Conservation (phyloP, 2,113 vertebrate genomes). For the Alces alces region DNA sequence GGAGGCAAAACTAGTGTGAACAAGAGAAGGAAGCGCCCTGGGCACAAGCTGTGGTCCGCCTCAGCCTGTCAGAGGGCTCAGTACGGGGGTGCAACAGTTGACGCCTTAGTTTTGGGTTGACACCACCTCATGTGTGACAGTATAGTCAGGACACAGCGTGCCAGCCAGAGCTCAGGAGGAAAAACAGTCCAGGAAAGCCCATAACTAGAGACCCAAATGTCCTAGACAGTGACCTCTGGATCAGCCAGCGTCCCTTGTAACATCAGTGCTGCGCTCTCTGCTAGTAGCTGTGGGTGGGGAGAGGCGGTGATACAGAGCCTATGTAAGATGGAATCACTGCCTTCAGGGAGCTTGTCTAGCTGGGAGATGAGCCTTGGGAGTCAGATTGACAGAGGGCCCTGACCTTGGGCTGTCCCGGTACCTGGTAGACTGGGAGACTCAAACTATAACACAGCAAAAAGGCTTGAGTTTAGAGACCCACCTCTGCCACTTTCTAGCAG, state of each 20-base stretch:
- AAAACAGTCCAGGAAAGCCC: neutral
- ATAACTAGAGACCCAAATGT: neutral
- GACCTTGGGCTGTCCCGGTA: rapidly evolving
- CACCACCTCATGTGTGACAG: neutral
- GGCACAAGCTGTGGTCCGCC: rapidly evolving
- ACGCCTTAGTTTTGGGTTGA: neutral
- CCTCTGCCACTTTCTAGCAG: neutral
- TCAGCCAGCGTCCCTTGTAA: neutral
- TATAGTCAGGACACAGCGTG: neutral
- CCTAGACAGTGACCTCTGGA: neutral
- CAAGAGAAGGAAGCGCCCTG: neutral
- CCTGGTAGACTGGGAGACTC: neutral
- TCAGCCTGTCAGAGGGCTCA: neutral
- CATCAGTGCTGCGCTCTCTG: neutral
- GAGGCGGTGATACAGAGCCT: neutral
- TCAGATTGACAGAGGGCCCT: neutral
- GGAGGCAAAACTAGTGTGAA: neutral
- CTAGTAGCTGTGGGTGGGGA: neutral
- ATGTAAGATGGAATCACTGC: neutral
- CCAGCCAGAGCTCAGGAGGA: neutral
- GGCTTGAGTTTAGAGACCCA: neutral
- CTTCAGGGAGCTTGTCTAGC: neutral
- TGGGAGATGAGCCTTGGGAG: neutral
- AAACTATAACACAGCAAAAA: neutral
- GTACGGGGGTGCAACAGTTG: neutral